Evolutionary conservation across 2,797 vertebrate genomes (phyloP).

Genomic region (Xenopus petersii): DNA sequence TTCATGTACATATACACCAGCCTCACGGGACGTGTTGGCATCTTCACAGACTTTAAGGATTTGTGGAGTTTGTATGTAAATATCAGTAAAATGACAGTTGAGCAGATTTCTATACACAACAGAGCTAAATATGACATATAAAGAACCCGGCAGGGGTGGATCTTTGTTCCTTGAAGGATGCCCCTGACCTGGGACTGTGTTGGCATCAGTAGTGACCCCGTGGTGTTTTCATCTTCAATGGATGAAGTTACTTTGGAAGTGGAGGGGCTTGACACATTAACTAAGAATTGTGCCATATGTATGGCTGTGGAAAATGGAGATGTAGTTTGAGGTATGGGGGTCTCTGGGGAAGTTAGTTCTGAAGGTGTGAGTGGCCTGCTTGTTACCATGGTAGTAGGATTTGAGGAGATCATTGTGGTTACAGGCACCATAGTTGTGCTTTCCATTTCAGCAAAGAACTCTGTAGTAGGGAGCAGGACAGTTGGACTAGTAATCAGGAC

Average conservation of each 20-base stretch:
- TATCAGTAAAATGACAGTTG: not conserved
- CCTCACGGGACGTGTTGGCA: not conserved
- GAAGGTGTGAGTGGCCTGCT: not conserved
- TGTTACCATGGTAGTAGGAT: not conserved
- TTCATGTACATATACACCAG: conserved; percentile 39
- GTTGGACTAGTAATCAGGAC: not conserved
- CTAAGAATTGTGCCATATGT: not conserved
- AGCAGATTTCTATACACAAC: conserved; percentile 38
- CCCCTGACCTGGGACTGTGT: not conserved
- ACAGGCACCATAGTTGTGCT: not conserved
- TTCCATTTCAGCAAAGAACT: conserved; percentile 1
- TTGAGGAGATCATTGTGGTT: not conserved
- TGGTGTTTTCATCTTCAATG: not conserved
- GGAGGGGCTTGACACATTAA: not conserved
- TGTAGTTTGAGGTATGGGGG: not conserved
- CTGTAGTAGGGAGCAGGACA: not conserved
- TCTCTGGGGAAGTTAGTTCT: too few relatives aligned
- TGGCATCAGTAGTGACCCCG: rapidly evolving
- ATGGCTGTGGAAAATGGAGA: not conserved
- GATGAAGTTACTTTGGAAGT: not conserved
- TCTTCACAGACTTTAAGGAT: not conserved
- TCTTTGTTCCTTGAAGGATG: not conserved
- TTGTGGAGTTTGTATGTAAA: conserved; percentile 29
- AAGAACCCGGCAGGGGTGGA: conserved; percentile 8
- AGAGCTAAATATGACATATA: conserved; percentile 8